Percentiles rank a stretch among this genome's conserved stretches.
phyloP scores from a whole-genome alignment of 2,797 vertebrate genomes.

The Amazona finschi region DNA sequence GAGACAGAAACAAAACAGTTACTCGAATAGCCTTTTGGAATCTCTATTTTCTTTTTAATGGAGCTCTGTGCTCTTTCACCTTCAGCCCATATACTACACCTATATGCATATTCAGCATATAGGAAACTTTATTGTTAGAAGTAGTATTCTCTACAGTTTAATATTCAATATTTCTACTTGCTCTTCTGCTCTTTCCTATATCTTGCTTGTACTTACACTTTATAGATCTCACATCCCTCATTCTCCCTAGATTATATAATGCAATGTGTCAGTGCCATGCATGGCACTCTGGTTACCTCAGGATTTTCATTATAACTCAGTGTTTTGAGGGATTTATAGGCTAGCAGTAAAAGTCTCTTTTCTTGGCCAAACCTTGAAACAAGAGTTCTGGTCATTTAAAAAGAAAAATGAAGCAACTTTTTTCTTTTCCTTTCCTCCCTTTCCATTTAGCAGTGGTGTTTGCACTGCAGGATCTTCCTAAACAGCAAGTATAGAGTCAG shows the following conservation, averaged over 20 bases:
- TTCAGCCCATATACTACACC: not conserved
- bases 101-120: not conserved
- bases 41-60: conserved; percentile 1
- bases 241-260: conserved; percentile 48
- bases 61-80: not conserved
- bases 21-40: not conserved
- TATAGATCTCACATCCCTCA: conserved; percentile 41
- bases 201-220: conserved; percentile 25
- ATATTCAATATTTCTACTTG: conserved; percentile 23
- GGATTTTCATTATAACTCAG: conserved; percentile 54
- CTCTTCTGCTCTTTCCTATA: conserved; percentile 11
- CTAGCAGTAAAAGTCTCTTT: conserved; percentile 42
- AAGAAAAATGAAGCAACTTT: conserved; percentile 30
- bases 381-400: conserved; percentile 38
- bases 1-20: not conserved
- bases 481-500: not conserved
- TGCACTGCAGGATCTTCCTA: not conserved
- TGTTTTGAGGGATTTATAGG: conserved; percentile 51
- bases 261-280: conserved; percentile 22
- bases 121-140: conserved; percentile 17
- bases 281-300: conserved; percentile 46
- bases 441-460: not conserved
- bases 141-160: conserved; percentile 21
- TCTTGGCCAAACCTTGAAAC: conserved; percentile 44
- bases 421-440: not conserved